These are phyloP conservation scores for Scaptodrosophila latifasciaeformis DNA, from an alignment of 2,888 invertebrate species.

Conservation along the genomic window DNA sequence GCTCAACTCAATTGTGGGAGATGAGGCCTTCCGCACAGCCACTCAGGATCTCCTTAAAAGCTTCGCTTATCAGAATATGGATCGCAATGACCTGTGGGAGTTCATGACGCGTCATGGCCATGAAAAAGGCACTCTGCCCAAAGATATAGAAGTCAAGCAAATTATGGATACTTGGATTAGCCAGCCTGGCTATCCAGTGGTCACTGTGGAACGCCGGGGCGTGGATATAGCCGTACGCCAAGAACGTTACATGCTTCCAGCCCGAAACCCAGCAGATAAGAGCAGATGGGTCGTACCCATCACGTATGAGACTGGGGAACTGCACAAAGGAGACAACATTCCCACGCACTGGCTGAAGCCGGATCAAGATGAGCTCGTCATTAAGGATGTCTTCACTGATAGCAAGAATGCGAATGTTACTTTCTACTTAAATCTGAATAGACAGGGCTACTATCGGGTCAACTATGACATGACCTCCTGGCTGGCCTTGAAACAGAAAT, in stretches of 20 bases:
- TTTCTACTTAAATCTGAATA: conserved; percentile 75
- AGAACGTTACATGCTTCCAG: conserved; percentile 71
- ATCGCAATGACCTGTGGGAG: conserved; percentile 81
- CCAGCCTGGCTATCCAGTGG: conserved; percentile 82
- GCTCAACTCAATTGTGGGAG: conserved; percentile 83
- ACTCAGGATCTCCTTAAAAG: conserved; percentile 76
- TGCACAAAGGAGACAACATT: conserved; percentile 64
- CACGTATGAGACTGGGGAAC: conserved; percentile 71
- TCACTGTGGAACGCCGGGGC: conserved; percentile 77
- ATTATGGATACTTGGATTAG: conserved; percentile 83
- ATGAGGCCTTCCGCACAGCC: conserved; percentile 77
- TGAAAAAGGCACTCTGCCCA: conserved; percentile 70
- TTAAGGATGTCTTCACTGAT: conserved; percentile 65
- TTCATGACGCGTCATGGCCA: conserved; percentile 79
- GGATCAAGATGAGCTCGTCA: conserved; percentile 60
- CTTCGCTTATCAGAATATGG: conserved; percentile 79
- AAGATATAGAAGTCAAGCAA: conserved; percentile 76
- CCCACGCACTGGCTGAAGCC: conserved; percentile 72
- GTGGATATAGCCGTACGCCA: conserved; percentile 66
- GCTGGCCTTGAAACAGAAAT: conserved; percentile 77
- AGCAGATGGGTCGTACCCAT: conserved; percentile 74
- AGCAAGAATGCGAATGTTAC: conserved; percentile 60
- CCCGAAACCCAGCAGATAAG: conserved; percentile 61
- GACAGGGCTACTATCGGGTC: conserved; percentile 80
- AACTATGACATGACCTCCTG: conserved; percentile 81